Base-by-base conservation (phyloP, 2,888 invertebrate species). In the Dinocampus coccinellae region DNA sequence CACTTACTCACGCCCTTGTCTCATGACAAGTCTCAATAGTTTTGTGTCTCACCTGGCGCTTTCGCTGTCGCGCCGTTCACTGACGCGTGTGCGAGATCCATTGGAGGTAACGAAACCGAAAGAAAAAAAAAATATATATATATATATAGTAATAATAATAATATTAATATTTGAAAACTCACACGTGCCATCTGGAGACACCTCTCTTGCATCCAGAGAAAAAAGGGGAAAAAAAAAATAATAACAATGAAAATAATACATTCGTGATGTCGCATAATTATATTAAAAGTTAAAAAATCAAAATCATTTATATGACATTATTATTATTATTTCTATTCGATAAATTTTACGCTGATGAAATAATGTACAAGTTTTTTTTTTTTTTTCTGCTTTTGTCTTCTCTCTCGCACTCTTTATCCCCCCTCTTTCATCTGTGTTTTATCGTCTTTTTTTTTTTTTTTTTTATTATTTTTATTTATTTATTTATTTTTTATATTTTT, bases 1-100 rank as follows among this genome's bases (percentile, higher is more conserved):
- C 55, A 47, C 20, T 47, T 16, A 7, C 16, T 16, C 47, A 47
- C 16, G 47, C 39, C 42, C 39, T 20, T 52, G 33, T 34, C 22
- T 29, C 20, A 29, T 13, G 26, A 34, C 53, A 16, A 52, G 29
- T 33, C 52, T 63, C 53, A 11, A 36, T 22, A 62, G 33, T 36
- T 39, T 47, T 60, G 58, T 29, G 24, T 60, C 47, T 68, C 67
- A 68, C 67, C 67, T 60, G 67, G 67, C 47, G 47, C 60, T 68
- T 68, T 60, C 60, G 47, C 52, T 52, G 66, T 66, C 20, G 47
- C 20, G 52, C 53, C 53, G 53, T 64, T 64, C 64, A 64, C 53
- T 39, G 52, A n/a, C 47, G 6, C 16, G 26, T 33, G 63, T 34
- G n/a, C 52, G 36, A 53, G 34, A 64, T 64, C 33, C 52, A 63